These are phyloP conservation scores for Pseudocheirus occidentalis DNA, from an alignment of 2,797 vertebrate species.

Conservation along the genomic window DNA sequence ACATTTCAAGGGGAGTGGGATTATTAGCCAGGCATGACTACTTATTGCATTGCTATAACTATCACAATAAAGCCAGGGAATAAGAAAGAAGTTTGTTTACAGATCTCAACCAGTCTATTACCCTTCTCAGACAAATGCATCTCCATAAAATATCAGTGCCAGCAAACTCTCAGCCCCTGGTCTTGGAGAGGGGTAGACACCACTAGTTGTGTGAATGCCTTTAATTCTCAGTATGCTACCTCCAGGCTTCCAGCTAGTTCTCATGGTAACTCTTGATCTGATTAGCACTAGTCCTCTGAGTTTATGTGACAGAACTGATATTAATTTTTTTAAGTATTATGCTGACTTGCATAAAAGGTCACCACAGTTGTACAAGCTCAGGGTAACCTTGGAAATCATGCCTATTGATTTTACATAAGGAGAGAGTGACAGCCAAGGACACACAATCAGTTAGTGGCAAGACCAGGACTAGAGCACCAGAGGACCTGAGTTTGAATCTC, in stretches of 20 bases:
- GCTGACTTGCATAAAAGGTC: neutral
- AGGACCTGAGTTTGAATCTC: neutral
- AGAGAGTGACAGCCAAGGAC: neutral
- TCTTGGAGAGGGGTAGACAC: neutral
- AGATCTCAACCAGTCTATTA: neutral
- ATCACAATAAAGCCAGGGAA: neutral
- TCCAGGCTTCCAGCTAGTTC: neutral
- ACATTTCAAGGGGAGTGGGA: neutral
- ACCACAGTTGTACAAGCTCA: neutral
- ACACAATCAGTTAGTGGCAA: neutral
- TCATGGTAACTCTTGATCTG: neutral
- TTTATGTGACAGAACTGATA: neutral
- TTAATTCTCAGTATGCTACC: neutral
- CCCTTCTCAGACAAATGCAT: constrained; percentile 8
- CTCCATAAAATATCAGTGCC: neutral
- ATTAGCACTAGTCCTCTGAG: neutral
- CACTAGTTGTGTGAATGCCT: neutral
- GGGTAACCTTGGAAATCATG: neutral
- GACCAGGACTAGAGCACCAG: neutral
- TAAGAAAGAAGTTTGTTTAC: neutral
- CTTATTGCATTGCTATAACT: constrained; percentile 7
- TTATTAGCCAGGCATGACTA: neutral
- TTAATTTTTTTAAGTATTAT: neutral
- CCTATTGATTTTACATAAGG: neutral
- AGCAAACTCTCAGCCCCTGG: neutral